These are phyloP conservation scores for Merluccius polli DNA, from an alignment of 2,797 vertebrate genomes.

Conservation along the genomic window DNA sequence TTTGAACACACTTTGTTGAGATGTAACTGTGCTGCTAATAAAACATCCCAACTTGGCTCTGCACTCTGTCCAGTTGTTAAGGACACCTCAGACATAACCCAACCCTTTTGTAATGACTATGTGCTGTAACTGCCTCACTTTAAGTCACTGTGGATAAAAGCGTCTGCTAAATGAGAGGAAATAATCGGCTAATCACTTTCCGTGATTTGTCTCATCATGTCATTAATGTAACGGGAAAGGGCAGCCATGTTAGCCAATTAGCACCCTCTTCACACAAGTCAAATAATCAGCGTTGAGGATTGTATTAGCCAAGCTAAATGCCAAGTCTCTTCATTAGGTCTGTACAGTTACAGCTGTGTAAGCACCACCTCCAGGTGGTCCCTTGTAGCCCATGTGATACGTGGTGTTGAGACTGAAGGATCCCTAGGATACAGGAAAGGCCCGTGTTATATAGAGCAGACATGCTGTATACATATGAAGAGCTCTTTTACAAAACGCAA, in stretches of 20 bases:
- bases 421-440: no score
- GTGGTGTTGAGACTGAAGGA: background rate
- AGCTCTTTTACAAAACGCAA: no score
- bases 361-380: background rate
- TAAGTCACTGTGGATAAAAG: background rate
- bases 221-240: background rate
- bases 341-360: background rate
- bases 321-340: background rate
- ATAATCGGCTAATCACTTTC: background rate
- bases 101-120: background rate
- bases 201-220: background rate
- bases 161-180: background rate
- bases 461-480: no score
- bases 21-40: background rate
- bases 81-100: background rate
- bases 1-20: background rate
- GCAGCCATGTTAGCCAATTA: background rate
- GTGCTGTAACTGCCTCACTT: background rate
- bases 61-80: no score
- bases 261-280: background rate
- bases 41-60: background rate
- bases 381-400: no score
- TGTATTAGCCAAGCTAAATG: background rate
- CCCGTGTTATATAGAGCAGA: no score
- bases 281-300: background rate